Evolutionary conservation across 2,113 vertebrate species (phyloP), one percentile per base, ranked within the genome.

Genomic region (Equus przewalskii): DNA sequence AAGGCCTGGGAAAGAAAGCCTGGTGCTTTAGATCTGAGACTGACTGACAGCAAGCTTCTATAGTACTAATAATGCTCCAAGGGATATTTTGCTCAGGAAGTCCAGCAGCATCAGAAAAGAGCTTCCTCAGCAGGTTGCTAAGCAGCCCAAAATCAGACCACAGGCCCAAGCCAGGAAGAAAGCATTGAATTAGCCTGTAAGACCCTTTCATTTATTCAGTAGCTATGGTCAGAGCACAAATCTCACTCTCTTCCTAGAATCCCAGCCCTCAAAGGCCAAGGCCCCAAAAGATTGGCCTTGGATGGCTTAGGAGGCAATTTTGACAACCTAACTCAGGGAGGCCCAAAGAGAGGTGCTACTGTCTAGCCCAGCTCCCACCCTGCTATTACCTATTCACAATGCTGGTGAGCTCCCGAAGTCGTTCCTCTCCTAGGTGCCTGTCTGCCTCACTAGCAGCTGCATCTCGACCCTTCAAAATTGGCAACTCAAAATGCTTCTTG

Each of bases 401-500:
- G 95, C 99, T 97, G 98, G 99, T 99, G 36, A 99, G 99, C 96
- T 99, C 99, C 96, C 99, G 99, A 28, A 99, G 99, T 78, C 99
- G 99, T 92, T 99, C 99, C 98, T 99, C 99, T 93, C 99, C 99
- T 0, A 95, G 97, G 64, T 99, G 98, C 84, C 99, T 97, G 30
- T 99, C 99, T 95, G 98, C 98, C 76, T 99, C 99, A 78, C 99
- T 99, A 58, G 99, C 99, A 84, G 99, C 99, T 0, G 99, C 99
- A 46, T 99, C 99, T 91, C 99, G 98, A 79, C 99, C 99, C 98
- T 99, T 99, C 76, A 99, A 98, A 96, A 99, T 99, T 49, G 99
- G 99, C 89, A 99, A 97, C 98, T 99, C 99, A 98, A 99, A 99
- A 15, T 99, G 99, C 96, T 99, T 99, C 98, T 99, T 99, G 97